Evolutionary conservation across 2,113 vertebrate species (phyloP).

Genomic region (Peromyscus californicus): DNA sequence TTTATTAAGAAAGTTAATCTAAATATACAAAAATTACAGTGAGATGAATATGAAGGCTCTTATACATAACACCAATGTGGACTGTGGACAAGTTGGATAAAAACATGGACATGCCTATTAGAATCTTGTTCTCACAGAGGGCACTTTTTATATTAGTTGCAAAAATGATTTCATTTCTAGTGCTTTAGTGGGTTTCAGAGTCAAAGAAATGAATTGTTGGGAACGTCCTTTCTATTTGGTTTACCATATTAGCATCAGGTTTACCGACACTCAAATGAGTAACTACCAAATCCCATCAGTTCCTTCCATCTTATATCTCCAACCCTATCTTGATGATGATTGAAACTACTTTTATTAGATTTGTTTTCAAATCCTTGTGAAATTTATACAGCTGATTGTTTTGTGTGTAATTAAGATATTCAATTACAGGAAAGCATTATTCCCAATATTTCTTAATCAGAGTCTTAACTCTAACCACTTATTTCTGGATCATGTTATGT

Average conservation of each 20-base stretch:
- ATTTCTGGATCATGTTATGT: conserved; percentile 85
- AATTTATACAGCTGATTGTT: conserved; percentile 77
- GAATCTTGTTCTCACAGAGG: background rate
- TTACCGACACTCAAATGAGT: background rate
- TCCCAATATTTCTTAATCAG: conserved; percentile 81
- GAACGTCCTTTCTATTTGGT: conserved; percentile 8
- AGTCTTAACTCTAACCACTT: conserved; percentile 86
- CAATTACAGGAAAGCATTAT: conserved; percentile 85
- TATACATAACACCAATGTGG: background rate
- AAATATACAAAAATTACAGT: background rate
- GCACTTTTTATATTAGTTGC: background rate
- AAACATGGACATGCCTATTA: background rate
- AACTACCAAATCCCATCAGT: conserved; percentile 70
- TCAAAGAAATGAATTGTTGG: background rate
- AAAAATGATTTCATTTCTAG: background rate
- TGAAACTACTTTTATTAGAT: conserved; percentile 82
- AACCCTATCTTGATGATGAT: conserved; percentile 74
- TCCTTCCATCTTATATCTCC: conserved; percentile 79
- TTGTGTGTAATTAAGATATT: conserved; percentile 85
- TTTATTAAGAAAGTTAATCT: background rate
- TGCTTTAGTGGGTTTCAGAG: background rate
- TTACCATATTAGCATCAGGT: conserved; percentile 18
- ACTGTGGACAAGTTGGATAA: background rate
- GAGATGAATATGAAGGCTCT: background rate
- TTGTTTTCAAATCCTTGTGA: conserved; percentile 79